Evolutionary conservation across 2,888 invertebrate genomes (phyloP), one percentile per base, ranked within the genome.

Genomic region (Homarus gammarus): DNA sequence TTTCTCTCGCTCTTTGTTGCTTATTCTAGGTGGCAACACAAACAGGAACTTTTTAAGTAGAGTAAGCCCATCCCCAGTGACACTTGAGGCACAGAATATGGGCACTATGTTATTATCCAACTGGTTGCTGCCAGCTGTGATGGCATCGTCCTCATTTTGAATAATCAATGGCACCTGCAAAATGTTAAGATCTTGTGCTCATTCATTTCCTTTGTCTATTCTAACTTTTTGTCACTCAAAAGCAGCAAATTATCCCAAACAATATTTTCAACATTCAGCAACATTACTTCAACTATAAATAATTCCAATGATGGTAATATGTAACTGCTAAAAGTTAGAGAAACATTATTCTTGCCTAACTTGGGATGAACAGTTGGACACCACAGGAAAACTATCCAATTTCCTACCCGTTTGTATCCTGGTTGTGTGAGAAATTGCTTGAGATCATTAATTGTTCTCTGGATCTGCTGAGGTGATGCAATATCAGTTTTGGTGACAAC

Each of bases 401-500:
- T n/a, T n/a, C n/a, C n/a, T 38, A 91, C 91, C 89, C 87, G 78
- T 79, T 91, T 91, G 51, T 88, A 90, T 1, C 90, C 90, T 31
- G 91, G 91, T 31, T 90, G 90, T 31, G 91, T 91, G 22, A 91
- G 88, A 15, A 77, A 73, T 12, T 75, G 49, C 31, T 68, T 90
- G 72, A 91, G 88, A 61, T 90, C 83, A 31, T 73, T 73, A 51
- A 91, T 85, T 36, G 91, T 90, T 33, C 87, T 81, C 70, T 86
- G 68, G 15, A 88, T 87, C 79, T 91, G 91, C n/a, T 88, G 82
- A 33, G 90, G 90, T 10, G 90, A 99, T 93, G 99, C 99, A 98
- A 99, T 98, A 94, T 99, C 99, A 91, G 99, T 98, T 95, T 99
- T 99, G 81, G 99, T 99, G 64, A 99, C 98, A 12, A 99, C 99